Percentiles rank a stretch among this genome's conserved stretches.
Evolutionary conservation across 2,113 vertebrate species (phyloP).

Genomic region (Arvicanthis niloticus): DNA sequence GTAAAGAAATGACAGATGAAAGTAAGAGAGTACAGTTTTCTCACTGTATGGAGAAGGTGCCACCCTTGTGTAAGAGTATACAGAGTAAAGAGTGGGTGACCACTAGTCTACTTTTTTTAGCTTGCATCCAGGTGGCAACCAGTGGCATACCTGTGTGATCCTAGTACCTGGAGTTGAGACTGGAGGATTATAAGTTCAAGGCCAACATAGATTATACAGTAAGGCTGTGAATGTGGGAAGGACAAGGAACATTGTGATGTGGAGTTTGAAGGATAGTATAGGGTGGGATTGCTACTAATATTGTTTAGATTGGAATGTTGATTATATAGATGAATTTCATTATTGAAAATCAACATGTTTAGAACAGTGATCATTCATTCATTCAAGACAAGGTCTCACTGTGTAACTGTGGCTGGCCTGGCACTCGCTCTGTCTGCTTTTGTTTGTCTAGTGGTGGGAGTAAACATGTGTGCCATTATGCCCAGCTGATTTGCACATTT

Average conservation of each 20-base stretch:
- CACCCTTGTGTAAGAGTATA: background rate
- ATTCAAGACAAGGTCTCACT: background rate
- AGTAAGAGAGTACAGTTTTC: background rate
- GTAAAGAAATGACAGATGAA: constrained; percentile 31
- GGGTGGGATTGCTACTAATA: background rate
- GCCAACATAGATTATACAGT: background rate
- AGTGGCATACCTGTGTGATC: background rate
- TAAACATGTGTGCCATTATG: background rate
- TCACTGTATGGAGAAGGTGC: background rate
- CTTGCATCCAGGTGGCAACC: background rate
- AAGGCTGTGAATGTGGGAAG: background rate
- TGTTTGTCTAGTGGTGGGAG: background rate
- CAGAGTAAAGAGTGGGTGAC: background rate
- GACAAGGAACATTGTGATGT: background rate
- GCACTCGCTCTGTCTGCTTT: background rate
- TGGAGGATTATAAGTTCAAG: background rate
- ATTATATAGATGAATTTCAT: background rate
- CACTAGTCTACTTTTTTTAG: background rate
- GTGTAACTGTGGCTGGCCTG: background rate
- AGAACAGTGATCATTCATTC: background rate
- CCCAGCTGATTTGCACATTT: constrained; percentile 6
- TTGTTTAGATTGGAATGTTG: constrained; percentile 26
- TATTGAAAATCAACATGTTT: constrained; percentile 39
- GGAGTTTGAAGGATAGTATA: background rate
- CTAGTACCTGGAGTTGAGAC: background rate